Evolutionary conservation across 2,888 invertebrate genomes (phyloP), one percentile per base, ranked within the genome.

Genomic region (Graphium colonna): DNA sequence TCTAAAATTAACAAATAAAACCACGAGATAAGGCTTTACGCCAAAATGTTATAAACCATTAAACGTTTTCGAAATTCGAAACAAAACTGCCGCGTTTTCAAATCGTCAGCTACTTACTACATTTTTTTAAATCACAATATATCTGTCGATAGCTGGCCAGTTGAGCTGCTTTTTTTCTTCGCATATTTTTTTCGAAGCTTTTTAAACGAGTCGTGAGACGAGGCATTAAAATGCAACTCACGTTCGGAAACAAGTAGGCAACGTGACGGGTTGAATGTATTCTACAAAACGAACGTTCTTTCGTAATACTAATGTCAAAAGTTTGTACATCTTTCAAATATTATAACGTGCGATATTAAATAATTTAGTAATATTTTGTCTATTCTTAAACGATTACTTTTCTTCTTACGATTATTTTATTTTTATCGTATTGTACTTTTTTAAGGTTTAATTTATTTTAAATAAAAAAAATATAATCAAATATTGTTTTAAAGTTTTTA

Each of bases 211-310:
- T 67, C 74, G 73, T 75, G 71, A 60, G 75, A 77, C 70, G 71
- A 67, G 68, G 60, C 68, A 64, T 75, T 71, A 73, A 79, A 77
- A 78, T 80, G 78, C 79, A 75, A 74, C 63, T 67, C 68, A 68
- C 74, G 52, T 52, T 52, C 17, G 36, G 10, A 43, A 52, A 52
- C 52, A 16, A 42, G 76, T 75, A 70, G 57, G 58, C 57, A 15
- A 38, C 42, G 31, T 21, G 38, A 26, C 46, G 42, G 36, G 52
- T 47, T 42, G 42, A 52, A 42, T 18, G 42, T 42, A 42, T 52
- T 36, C 17, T 15, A 36, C 41, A 33, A 47, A 42, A 47, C 42
- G 10, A 42, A 47, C 42, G 15, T 36, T 18, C 41, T 16, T 47
- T 33, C 33, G 45, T 40, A 45, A 46, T 33, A 39, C 15, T 40